A percentile compares a stretch with the other conserved stretches of the same genome.
These are phyloP conservation scores for Lateolabrax maculatus DNA, from an alignment of 2,797 vertebrate genomes.

Conservation along the genomic window DNA sequence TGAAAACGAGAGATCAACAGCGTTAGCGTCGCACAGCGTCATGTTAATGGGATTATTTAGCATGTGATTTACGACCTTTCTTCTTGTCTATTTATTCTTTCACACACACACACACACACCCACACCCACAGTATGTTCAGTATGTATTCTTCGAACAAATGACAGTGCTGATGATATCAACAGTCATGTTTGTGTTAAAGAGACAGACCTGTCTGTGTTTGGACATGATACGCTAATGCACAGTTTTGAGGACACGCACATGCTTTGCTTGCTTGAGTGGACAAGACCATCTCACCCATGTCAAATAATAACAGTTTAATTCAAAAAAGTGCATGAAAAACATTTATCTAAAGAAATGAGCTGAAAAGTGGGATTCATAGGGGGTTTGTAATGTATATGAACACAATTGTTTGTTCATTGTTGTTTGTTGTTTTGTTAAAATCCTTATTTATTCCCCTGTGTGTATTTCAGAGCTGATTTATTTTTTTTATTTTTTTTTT, in stretches of 20 bases:
- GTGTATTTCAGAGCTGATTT: conserved; percentile 16
- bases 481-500: conserved; percentile 43
- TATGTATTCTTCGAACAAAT: not conserved
- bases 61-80: conserved; percentile 38
- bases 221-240: not conserved
- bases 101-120: not conserved
- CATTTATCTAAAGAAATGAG: too few relatives aligned
- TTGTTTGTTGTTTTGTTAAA: not conserved
- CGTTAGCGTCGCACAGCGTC: not conserved
- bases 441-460: not conserved
- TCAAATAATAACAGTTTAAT: not conserved
- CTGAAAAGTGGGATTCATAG: not conserved
- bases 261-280: not conserved
- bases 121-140: not conserved
- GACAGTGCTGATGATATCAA: not conserved
- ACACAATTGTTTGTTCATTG: too few relatives aligned
- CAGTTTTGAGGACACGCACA: too few relatives aligned
- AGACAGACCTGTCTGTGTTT: not conserved
- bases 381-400: not conserved
- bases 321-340: not conserved
- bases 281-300: not conserved
- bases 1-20: not conserved
- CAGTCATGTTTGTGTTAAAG: not conserved
- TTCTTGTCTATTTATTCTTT: conserved; percentile 18
- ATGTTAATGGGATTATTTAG: conserved; percentile 45